Percentiles rank a stretch among this genome's conserved stretches.
Evolutionary conservation across 1,140 invertebrate species (phyloP).

Genomic region (Plutomurus gul): DNA sequence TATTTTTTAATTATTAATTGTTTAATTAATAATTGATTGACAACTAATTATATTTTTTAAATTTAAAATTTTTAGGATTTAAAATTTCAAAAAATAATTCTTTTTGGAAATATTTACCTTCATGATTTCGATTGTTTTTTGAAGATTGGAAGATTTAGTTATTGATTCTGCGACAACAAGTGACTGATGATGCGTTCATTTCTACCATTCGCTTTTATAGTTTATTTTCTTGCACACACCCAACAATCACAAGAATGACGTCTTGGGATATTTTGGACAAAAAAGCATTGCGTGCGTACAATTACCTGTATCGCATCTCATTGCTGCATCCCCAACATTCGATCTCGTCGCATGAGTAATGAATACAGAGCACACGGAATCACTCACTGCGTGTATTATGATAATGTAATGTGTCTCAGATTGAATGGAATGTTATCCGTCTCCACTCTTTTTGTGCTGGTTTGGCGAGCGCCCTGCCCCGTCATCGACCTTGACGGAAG

Average conservation of each 20-base stretch:
- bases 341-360: no score
- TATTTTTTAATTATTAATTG: neutral
- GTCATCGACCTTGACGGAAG: neutral
- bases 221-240: neutral
- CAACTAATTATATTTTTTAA: neutral
- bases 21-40: neutral
- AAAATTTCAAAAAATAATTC: neutral
- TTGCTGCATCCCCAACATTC: no score
- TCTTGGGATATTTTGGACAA: neutral
- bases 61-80: neutral
- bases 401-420: no score
- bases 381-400: neutral
- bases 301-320: no score
- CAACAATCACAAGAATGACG: neutral
- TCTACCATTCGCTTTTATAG: neutral
- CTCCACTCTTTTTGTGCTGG: neutral
- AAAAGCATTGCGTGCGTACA: no score
- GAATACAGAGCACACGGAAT: no score
- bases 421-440: no score
- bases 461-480: neutral
- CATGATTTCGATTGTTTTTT: neutral
- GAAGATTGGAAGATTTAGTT: neutral
- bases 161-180: constrained; percentile 13
- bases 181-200: neutral
- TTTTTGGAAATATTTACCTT: neutral